A percentile compares a stretch with the other conserved stretches of the same genome.
Evolutionary conservation across 2,797 vertebrate genomes (phyloP).

Genomic region (Limnodromus scolopaceus): DNA sequence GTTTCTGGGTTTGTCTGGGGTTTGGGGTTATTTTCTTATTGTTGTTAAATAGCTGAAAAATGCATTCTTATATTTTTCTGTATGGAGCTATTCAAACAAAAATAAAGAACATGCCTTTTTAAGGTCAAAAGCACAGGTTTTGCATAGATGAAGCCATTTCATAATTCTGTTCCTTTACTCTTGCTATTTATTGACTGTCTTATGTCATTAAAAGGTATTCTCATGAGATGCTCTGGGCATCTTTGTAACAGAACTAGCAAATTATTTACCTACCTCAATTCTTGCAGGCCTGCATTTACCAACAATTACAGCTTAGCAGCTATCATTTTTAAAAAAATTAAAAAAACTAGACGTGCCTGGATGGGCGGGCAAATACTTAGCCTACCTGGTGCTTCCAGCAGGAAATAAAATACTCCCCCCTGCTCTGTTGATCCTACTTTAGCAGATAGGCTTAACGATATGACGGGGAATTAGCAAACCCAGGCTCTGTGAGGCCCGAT

Average conservation of each 20-base stretch:
- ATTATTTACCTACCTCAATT: neutral
- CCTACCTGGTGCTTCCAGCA: neutral
- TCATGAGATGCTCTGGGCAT: neutral
- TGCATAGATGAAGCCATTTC: neutral
- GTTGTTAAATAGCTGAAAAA: slow-evolving; percentile 4
- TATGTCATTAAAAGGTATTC: neutral
- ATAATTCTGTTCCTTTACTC: neutral
- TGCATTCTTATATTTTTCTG: neutral
- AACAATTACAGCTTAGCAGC: neutral
- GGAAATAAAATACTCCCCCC: neutral
- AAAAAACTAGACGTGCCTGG: neutral
- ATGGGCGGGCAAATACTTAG: neutral
- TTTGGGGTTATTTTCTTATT: neutral
- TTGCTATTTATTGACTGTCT: neutral
- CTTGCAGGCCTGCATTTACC: neutral
- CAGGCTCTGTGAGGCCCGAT: neutral
- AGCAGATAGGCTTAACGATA: neutral
- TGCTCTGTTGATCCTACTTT: neutral
- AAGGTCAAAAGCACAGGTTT: neutral
- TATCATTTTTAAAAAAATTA: neutral
- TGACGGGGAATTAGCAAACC: neutral
- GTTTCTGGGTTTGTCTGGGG: neutral
- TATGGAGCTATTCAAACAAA: neutral
- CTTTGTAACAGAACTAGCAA: neutral
- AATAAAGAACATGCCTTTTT: neutral